Base-by-base conservation (phyloP, 2,797 vertebrate species). In the Falco naumanni region DNA sequence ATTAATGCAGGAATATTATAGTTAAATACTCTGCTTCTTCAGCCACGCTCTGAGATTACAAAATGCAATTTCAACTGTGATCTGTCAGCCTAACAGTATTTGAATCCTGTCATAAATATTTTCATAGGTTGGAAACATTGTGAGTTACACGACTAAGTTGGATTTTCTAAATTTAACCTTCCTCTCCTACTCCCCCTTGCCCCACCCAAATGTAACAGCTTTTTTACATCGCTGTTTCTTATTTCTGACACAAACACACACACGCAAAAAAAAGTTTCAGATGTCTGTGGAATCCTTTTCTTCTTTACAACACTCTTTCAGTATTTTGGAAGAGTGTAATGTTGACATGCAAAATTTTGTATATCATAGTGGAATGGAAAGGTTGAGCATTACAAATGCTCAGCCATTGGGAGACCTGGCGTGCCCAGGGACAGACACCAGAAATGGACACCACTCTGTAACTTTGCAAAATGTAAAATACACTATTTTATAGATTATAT, bases 101-200 rank as follows among this genome's bases (percentile, higher is more conserved):
- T 96, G 25, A 93, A 15, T 72, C 94, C 72, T 65, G 41, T 66
- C 56, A 80, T 81, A 92, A 92, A 61, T 93, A 81, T 85, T 82
- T 95, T 87, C 89, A 92, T 74, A 70, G 64, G 51, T 71, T 88
- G 50, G 72, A 96, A 97, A 93, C 56, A 92, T 39, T 82, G 57
- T 69, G 71, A 93, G 47, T 64, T 90, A 57, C 21, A 94, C 0
- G 4, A 90, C 59, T 65, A 59, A n/a, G 60, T 9, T 94, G 76
- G 18, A 39, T 89, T 78, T 96, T 84, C 47, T 89, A 80, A 90
- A 56, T 33, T 65, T 94, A 94, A 57, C 53, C 87, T 70, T 93
- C 16, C 14, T 66, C 31, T n/a, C 5, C 16, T 87, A 18, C 14
- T 87, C 33, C 28, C 12, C 5, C 2, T 28, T 29, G 31, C 16